phyloP scores from a whole-genome alignment of 2,113 vertebrate species.

The Vulpes lagopus region DNA sequence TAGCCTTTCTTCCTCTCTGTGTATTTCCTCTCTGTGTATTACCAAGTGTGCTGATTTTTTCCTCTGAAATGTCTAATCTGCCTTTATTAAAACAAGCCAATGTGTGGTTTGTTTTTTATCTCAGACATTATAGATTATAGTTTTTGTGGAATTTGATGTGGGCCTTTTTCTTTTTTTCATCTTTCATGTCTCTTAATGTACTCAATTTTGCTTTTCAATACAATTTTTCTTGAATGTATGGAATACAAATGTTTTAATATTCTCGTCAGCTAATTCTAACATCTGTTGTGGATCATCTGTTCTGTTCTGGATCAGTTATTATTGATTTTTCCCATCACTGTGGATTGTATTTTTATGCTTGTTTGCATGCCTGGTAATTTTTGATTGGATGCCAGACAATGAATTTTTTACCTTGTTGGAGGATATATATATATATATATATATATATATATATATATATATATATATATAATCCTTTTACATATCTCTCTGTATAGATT shows the following conservation, averaged over 20 bases:
- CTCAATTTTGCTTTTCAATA: not conserved
- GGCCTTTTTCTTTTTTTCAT: not conserved
- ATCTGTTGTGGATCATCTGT: not conserved
- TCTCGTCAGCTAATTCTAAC: not conserved
- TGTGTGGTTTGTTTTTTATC: not conserved
- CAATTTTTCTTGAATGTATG: not conserved
- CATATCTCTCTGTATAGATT: not conserved
- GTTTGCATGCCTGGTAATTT: slow-evolving; percentile 27
- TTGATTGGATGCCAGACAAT: slow-evolving; percentile 20
- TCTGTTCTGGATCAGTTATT: not conserved
- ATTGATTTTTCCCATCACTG: not conserved
- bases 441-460: not conserved
- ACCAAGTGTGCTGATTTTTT: not conserved
- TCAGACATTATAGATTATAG: not conserved
- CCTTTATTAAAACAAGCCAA: not conserved
- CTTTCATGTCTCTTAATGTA: not conserved
- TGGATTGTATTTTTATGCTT: slow-evolving; percentile 26
- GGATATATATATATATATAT: not conserved
- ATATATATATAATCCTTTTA: not conserved
- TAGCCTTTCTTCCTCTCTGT: not conserved
- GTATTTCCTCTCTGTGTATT: not conserved
- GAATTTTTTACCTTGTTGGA: slow-evolving; percentile 55
- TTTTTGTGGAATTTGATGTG: not conserved
- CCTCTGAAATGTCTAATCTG: not conserved
- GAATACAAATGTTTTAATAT: slow-evolving; percentile 16